Evolutionary conservation across 2,797 vertebrate genomes (phyloP).

Genomic region (Luscinia megarhynchos): DNA sequence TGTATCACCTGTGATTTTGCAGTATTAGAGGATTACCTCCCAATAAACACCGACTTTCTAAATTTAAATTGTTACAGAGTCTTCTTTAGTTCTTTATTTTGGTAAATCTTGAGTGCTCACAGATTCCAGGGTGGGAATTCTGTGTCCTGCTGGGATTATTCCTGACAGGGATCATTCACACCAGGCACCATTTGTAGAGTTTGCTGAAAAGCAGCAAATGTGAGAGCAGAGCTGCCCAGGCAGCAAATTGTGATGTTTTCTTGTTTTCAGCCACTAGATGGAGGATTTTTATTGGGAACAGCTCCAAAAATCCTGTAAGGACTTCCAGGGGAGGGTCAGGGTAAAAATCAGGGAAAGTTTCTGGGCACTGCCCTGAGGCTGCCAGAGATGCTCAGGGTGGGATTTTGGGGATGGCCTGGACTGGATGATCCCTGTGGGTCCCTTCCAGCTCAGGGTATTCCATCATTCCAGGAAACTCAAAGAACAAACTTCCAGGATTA

Average conservation of each 20-base stretch:
- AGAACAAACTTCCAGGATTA: neutral
- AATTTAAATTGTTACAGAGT: too few species aligned
- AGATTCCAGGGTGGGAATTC: neutral
- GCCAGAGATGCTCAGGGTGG: neutral
- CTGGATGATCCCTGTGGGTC: too few species aligned
- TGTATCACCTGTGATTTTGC: too few species aligned
- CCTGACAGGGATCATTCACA: neutral
- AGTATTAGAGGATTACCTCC: too few species aligned
- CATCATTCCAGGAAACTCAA: neutral
- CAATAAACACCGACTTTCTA: too few species aligned
- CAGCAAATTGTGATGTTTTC: neutral
- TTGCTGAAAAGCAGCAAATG: neutral
- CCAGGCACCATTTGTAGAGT: neutral
- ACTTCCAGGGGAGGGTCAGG: neutral
- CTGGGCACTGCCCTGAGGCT: neutral
- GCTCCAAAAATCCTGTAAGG: neutral
- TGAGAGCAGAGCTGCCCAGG: accelerated
- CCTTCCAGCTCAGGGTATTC: neutral
- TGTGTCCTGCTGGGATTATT: neutral
- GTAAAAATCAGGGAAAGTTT: accelerated
- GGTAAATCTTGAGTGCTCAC: neutral
- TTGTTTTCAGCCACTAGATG: neutral
- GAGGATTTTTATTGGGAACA: neutral
- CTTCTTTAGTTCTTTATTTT: too few species aligned
- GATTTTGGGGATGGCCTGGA: neutral